Percentiles rank a stretch among this genome's conserved stretches.
Conservation (phyloP, 2,888 invertebrate genomes). For the Patella caerulea region DNA sequence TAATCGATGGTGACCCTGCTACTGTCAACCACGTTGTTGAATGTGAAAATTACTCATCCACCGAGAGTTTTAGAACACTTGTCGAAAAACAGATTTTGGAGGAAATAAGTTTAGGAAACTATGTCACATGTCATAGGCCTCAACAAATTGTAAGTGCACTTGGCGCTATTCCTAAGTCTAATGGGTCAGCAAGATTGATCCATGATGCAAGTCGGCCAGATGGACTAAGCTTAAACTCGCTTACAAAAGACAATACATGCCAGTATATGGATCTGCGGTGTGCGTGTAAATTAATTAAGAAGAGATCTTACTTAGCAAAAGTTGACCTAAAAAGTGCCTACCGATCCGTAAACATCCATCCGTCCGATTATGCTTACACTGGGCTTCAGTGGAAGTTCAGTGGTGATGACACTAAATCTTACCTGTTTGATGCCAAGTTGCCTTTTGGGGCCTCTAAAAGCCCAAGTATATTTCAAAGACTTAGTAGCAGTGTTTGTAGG, state of each 20-base stretch:
- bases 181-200: background rate
- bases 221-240: background rate
- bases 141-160: constrained; percentile 2
- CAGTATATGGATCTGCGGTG: constrained; percentile 3
- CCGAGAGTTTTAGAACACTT: background rate
- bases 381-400: background rate
- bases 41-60: background rate
- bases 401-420: background rate
- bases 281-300: background rate
- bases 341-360: background rate
- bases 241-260: constrained; percentile 5
- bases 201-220: constrained; percentile 15
- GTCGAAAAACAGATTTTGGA: background rate
- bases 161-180: constrained; percentile 4
- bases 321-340: constrained; percentile 15
- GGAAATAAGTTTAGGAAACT: background rate
- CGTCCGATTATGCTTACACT: background rate
- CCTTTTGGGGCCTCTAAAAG: background rate
- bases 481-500: background rate
- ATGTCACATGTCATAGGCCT: background rate
- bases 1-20: background rate
- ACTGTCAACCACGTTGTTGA: background rate
- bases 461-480: background rate
- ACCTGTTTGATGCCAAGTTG: background rate
- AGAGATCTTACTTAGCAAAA: background rate